Evolutionary conservation across 2,797 vertebrate genomes (phyloP).

Genomic region (Rhinoraja longicauda): DNA sequence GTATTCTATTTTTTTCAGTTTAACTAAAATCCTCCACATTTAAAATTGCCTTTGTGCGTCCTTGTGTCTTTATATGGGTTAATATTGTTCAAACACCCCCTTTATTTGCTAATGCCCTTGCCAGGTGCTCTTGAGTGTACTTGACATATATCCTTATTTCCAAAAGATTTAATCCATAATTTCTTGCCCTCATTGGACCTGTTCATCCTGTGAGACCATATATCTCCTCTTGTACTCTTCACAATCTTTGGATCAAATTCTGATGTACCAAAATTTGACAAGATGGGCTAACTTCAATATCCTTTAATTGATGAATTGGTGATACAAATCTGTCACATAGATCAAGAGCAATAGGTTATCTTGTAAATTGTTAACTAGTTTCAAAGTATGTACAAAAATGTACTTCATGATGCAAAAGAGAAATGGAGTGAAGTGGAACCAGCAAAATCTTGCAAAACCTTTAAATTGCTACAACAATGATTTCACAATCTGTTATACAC

Average conservation of each 20-base stretch:
- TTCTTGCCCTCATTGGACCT: background rate
- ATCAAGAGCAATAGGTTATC: background rate
- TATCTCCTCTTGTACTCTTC: background rate
- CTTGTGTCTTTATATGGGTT: background rate
- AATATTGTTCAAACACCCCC: background rate
- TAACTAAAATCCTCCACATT: background rate
- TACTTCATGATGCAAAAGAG: background rate
- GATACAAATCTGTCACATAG: background rate
- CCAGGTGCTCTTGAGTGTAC: background rate
- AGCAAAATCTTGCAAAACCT: background rate
- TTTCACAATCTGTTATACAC: background rate
- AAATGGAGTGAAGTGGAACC: background rate
- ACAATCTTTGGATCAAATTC: background rate
- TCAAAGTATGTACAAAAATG: background rate
- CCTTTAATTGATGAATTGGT: background rate
- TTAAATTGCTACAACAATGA: background rate
- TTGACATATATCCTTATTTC: background rate
- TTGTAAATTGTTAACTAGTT: background rate
- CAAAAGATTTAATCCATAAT: background rate
- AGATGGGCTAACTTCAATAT: background rate
- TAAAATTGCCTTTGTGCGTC: background rate
- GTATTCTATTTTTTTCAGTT: background rate
- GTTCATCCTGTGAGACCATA: background rate
- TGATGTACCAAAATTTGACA: background rate
- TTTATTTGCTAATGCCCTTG: background rate